These are phyloP conservation scores for Altica lythri DNA, from an alignment of 2,888 invertebrate genomes.

Conservation along the genomic window DNA sequence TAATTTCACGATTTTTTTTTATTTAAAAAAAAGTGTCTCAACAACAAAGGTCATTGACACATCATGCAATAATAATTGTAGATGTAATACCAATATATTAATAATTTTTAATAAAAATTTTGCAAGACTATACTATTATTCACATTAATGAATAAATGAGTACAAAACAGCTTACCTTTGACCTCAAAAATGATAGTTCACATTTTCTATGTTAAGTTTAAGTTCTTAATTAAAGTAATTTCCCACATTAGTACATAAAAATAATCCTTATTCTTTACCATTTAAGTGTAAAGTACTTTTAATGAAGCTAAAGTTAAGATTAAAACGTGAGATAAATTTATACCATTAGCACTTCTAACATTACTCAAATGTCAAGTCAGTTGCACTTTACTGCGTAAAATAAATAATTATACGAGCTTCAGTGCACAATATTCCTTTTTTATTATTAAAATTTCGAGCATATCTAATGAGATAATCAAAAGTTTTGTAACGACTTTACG, in stretches of 20 bases:
- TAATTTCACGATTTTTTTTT: no score
- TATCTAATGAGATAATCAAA: slow-evolving; percentile 9
- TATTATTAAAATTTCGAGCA: slow-evolving; percentile 6
- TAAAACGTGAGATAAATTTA: not conserved
- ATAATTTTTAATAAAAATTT: no score
- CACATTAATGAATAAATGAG: no score
- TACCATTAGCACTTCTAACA: not conserved
- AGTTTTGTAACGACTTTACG: slow-evolving; percentile 4
- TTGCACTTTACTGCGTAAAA: not conserved
- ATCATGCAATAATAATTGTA: no score
- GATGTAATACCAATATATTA: no score
- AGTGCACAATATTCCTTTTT: slow-evolving; percentile 10
- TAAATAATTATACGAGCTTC: slow-evolving; percentile 5
- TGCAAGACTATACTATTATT: no score
- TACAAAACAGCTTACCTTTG: no score
- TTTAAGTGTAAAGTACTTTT: not conserved
- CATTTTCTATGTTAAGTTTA: slow-evolving; percentile 2
- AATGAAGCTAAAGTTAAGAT: not conserved
- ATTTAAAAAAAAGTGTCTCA: no score
- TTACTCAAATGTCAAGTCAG: not conserved
- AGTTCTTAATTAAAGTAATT: not conserved
- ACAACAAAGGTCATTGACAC: no score
- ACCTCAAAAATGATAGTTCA: no score
- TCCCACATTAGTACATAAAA: not conserved
- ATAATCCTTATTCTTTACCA: not conserved